Base-by-base conservation (phyloP, 1,140 invertebrate genomes). In the Orchestia grillus region DNA sequence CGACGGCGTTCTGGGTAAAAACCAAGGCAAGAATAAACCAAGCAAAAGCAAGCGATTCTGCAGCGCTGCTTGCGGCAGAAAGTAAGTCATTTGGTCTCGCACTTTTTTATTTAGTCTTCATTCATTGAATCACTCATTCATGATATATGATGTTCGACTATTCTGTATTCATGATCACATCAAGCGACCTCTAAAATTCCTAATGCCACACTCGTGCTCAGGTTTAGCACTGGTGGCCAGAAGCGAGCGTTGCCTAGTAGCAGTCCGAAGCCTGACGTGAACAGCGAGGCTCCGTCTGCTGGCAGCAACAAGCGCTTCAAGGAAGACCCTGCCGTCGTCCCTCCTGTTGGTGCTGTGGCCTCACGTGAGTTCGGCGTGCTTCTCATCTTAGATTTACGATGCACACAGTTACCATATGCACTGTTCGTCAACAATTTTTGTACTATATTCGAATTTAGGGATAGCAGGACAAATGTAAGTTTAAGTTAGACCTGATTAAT, bases 21-120 rank as follows among this genome's bases (percentile, higher is more conserved):
- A 44, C 44, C 19, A 45, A 4, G 92, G 43, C 92, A 94, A 94
- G 44, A 94, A 44, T n/a, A 94, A 94, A 47, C 43, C 44, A n/a
- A 28, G 43, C 92, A 94, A 94, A 45, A 94, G 36, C 92, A 94
- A 94, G 92, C 92, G 92, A 40, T 94, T 94, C 92, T 94, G 92
- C 44, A 94, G 92, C 40, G 92, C 44, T 28, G 92, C 92, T 45
- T 94, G 92, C 44, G 44, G 92, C 92, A 94, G 92, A 45, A 94
- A 94, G 92, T 94, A 8, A 94, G 92, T 90, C 36, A n/a, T 44
- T 90, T 42, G 88, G 3, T 15, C 62, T 3, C 11, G 62, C 36
- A 23, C 28, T 8, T 15, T 77, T 77, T 77, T 36, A 36, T 77
- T 77, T 15, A 53, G 6, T 15, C 62, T 23, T 77, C 62, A 77